These are phyloP conservation scores for Pangasius mekongensis DNA, from an alignment of 2,797 vertebrate genomes.

Conservation along the genomic window DNA sequence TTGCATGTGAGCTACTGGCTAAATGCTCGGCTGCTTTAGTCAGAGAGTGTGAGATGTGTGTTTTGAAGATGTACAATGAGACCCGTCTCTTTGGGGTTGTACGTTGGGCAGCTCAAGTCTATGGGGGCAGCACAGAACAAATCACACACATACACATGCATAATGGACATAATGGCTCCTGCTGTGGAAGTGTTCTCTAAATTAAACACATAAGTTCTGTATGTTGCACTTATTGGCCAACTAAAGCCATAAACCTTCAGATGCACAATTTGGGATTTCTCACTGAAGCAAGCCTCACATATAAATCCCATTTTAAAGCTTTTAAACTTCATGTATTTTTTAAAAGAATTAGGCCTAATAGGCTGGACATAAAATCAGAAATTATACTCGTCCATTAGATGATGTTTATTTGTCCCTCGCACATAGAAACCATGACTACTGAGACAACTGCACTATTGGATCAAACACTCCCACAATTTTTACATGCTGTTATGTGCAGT, in stretches of 20 bases:
- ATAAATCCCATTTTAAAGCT: conserved; percentile 36
- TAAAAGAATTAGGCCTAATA: conserved; percentile 8
- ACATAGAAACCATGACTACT: background rate
- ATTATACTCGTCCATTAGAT: conserved; percentile 12
- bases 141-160: conserved; percentile 27
- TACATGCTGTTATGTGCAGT: background rate
- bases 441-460: background rate
- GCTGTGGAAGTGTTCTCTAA: conserved; percentile 64
- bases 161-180: conserved; percentile 45
- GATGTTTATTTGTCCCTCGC: background rate
- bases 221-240: conserved; percentile 29
- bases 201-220: conserved; percentile 67
- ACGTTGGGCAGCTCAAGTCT: conserved; percentile 28
- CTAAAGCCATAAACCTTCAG: conserved; percentile 40
- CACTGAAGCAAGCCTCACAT: conserved; percentile 29
- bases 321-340: conserved; percentile 27
- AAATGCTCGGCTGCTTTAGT: conserved; percentile 24
- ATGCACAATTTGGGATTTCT: conserved; percentile 31
- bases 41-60: conserved; percentile 27
- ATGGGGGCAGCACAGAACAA: conserved; percentile 22
- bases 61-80: conserved; percentile 4
- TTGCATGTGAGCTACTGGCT: conserved; percentile 17
- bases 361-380: conserved; percentile 8
- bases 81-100: conserved; percentile 16
- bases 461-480: background rate